phyloP scores from a whole-genome alignment of 2,797 vertebrate genomes.

The Eulemur coronatus region DNA sequence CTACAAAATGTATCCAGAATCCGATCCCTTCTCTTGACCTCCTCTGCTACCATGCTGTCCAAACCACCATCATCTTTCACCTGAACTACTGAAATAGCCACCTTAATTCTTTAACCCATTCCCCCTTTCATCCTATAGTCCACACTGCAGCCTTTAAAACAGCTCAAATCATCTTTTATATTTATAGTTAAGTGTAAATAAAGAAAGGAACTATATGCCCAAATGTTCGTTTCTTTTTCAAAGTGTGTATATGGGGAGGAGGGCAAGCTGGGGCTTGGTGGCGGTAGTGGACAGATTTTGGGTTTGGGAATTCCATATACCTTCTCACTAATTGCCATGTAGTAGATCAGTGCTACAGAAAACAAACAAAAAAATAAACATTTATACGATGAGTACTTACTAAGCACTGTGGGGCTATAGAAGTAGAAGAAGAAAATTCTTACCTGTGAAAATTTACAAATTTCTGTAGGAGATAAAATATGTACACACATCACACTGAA shows the following conservation, averaged over 20 bases:
- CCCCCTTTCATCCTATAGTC: not conserved
- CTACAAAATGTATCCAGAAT: not conserved
- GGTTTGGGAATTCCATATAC: not conserved
- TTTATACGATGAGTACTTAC: not conserved
- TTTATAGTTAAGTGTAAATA: not conserved
- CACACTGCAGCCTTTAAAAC: not conserved
- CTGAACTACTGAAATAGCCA: not conserved
- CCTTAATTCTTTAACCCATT: not conserved
- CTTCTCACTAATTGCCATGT: not conserved
- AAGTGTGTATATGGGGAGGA: not conserved
- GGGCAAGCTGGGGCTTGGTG: not conserved
- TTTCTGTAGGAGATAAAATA: constrained; percentile 28
- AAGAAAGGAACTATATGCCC: not conserved
- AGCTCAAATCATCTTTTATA: not conserved
- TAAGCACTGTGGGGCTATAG: not conserved
- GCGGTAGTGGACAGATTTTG: not conserved
- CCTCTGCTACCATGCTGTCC: not conserved
- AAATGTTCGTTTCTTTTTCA: not conserved
- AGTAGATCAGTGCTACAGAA: not conserved
- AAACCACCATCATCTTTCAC: not conserved
- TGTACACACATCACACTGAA: not conserved
- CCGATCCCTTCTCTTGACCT: not conserved
- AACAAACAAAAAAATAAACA: not conserved
- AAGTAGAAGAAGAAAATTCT: not conserved
- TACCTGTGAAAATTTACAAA: constrained; percentile 3